Conservation (phyloP, 2,888 invertebrate genomes). For the Graphium colonna region DNA sequence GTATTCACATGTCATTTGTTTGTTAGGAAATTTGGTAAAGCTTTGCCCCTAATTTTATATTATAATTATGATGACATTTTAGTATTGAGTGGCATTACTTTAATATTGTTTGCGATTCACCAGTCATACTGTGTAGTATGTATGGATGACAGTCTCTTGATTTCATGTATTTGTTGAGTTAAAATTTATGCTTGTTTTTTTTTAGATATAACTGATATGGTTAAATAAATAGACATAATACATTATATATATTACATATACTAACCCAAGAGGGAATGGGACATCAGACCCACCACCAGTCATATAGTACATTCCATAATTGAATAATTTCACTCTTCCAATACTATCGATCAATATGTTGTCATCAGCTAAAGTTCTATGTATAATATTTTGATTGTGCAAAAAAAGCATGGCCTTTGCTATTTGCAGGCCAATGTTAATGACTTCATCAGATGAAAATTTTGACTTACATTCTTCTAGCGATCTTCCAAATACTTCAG, state of each 20-base stretch:
- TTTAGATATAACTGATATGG: too few species aligned
- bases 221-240: too few species aligned
- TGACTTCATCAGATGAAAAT: conserved; percentile 70
- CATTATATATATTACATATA: conserved; percentile 27
- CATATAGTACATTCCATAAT: conserved; percentile 96
- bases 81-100: too few species aligned
- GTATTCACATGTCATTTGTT: too few species aligned
- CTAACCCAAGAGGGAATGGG: conserved; percentile 92
- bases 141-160: too few species aligned
- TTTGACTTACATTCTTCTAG: conserved; percentile 76
- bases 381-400: conserved; percentile 85
- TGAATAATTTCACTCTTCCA: conserved; percentile 90
- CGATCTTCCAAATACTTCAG: conserved; percentile 87
- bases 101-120: too few species aligned
- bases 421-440: conserved; percentile 86
- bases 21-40: too few species aligned
- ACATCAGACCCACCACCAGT: conserved; percentile 92
- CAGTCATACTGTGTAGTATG: too few species aligned
- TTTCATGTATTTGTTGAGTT: too few species aligned
- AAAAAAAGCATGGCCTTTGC: conserved; percentile 86
- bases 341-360: conserved; percentile 88
- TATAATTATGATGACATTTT: too few species aligned
- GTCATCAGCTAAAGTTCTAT: conserved; percentile 89
- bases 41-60: too few species aligned
- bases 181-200: too few species aligned